Base-by-base conservation (phyloP, 2,797 vertebrate species). In the Sphaeramia orbicularis region DNA sequence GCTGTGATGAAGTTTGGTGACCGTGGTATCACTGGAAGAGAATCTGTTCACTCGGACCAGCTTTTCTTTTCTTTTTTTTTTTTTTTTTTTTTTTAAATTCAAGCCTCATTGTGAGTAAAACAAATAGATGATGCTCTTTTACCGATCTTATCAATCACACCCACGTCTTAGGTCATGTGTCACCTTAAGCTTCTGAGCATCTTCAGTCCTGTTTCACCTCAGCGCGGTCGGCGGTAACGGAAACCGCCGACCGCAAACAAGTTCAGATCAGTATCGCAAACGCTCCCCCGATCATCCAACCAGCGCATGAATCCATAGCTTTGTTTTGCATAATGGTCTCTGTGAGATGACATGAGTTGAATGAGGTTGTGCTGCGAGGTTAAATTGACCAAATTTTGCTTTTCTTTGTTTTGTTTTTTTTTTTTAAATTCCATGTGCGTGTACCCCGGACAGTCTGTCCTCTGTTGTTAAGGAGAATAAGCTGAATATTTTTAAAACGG, bases 311-410 rank as follows among this genome's bases (percentile, higher is more conserved):
- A 86, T 86, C 89, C 87, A 89, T 92, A 87, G 86, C 89, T 94
- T 94, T 92, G 91, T 89, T 94, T 94, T 90, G 84, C 91, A 85
- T 93, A 91, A 90, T 83, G 89, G 93, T 94, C 94, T 95, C 94
- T 94, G 93, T 94, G 93, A 94, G 93, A 94, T 94, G 91, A 91
- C 89, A 73, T 87, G 86, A 84, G 78, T 74, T 80, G 71, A 86
- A 86, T 76, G 76, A 89, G 76, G 74, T 86, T 89, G 87, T 84
- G 88, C 77, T 80, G 75, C 49, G 62, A 87, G 83, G 87, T 92
- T 88, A 86, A 82, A 87, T 91, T 71, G 85, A 94, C 91, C 91
- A 93, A 93, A 94, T 91, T 62, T 79, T 72, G 13, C 89, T 89
- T 60, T 57, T 38, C 78, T 59, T 41, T 24, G 30, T 58, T 50